Percentiles rank a stretch among this genome's conserved stretches.
Evolutionary conservation across 2,797 vertebrate species (phyloP).

Genomic region (Simalia tracyae): DNA sequence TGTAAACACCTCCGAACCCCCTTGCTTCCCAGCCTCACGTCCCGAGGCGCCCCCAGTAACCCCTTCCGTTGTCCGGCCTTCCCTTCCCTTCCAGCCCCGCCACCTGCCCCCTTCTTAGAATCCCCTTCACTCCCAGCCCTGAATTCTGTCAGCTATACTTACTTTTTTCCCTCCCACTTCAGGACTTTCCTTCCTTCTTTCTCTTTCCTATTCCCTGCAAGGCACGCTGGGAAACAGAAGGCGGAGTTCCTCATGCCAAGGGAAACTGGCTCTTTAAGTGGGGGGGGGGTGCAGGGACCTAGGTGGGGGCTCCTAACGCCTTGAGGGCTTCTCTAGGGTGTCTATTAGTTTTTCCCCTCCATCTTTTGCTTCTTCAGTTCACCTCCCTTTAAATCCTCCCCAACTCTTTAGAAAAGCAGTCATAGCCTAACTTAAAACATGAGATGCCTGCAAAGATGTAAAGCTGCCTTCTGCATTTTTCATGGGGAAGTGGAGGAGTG

Average conservation of each 20-base stretch:
- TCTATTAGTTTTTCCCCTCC: neutral
- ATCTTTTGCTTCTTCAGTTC: neutral
- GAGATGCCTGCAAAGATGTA: neutral
- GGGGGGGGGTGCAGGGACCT: too few species aligned
- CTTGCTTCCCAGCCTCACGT: neutral
- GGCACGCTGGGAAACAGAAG: slow-evolving; percentile 26
- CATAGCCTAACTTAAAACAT: neutral
- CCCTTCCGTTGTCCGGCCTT: too few species aligned
- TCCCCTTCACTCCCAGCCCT: neutral
- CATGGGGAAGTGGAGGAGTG: neutral
- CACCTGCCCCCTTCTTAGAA: neutral
- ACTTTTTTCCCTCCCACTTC: slow-evolving; percentile 23
- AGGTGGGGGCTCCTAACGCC: neutral
- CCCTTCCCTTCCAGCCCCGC: neutral
- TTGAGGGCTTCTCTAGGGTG: neutral
- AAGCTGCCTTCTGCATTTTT: neutral
- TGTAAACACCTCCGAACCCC: too few species aligned
- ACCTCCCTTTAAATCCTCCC: neutral
- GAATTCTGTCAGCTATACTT: neutral
- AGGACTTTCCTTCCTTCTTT: slow-evolving; percentile 33
- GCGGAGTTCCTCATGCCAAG: neutral
- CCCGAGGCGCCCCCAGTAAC: neutral
- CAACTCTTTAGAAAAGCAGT: neutral
- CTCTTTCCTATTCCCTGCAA: slow-evolving; percentile 17
- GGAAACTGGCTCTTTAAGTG: neutral